Evolutionary conservation across 2,113 vertebrate species (phyloP).

Genomic region (Pionites leucogaster): DNA sequence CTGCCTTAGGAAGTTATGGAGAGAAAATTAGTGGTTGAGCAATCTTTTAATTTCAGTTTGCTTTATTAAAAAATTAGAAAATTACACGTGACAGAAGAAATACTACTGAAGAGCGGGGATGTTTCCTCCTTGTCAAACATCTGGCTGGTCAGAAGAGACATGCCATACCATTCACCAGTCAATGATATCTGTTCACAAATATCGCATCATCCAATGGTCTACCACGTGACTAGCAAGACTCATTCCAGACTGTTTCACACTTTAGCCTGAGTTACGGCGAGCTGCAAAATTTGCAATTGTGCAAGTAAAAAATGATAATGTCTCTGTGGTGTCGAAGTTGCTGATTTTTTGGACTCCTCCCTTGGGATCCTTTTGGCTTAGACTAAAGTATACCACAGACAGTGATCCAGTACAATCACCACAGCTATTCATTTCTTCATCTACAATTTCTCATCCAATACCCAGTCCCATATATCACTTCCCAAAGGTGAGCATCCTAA

Average conservation of each 20-base stretch:
- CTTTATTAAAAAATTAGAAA: background rate
- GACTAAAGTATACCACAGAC: background rate
- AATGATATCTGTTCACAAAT: background rate
- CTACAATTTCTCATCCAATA: background rate
- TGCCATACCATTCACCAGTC: background rate
- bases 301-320: background rate
- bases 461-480: background rate
- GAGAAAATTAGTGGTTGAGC: background rate
- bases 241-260: background rate
- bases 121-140: background rate
- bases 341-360: background rate
- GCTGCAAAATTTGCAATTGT: background rate
- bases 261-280: background rate
- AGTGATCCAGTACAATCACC: background rate
- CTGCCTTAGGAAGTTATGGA: rapidly evolving
- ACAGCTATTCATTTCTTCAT: background rate
- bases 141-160: background rate
- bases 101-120: background rate
- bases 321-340: background rate
- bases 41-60: background rate
- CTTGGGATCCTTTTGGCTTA: background rate
- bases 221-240: background rate
- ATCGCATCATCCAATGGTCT: background rate
- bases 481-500: background rate
- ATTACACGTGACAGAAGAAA: background rate